Conservation (phyloP, 2,113 vertebrate species). For the Phalacrocorax carbo region DNA sequence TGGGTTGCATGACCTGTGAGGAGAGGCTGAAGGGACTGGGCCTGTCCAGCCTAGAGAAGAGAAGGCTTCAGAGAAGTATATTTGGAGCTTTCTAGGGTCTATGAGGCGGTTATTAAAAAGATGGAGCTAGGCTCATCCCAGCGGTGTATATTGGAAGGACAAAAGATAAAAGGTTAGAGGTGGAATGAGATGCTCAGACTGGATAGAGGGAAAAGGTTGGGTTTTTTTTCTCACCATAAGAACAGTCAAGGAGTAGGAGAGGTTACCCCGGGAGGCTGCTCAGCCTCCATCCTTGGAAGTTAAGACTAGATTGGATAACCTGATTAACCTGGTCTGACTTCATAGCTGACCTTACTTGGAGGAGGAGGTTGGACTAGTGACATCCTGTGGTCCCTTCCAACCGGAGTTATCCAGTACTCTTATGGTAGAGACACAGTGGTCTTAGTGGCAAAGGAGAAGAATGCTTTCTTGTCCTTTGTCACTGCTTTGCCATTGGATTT, state of each 20-base stretch:
- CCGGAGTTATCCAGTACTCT: background rate
- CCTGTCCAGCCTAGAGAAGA: background rate
- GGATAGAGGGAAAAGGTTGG: background rate
- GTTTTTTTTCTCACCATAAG: background rate
- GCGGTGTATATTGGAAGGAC: background rate
- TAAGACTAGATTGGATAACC: background rate
- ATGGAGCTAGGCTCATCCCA: background rate
- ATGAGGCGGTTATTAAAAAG: background rate
- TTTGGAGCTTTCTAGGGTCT: background rate
- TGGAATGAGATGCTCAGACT: background rate
- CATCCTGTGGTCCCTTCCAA: background rate
- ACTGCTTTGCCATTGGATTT: background rate
- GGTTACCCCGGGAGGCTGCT: background rate
- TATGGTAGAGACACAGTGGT: background rate
- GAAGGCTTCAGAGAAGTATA: background rate
- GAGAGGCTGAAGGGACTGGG: background rate
- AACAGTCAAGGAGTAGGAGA: background rate
- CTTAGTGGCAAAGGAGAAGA: background rate
- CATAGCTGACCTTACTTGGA: background rate
- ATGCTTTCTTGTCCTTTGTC: background rate
- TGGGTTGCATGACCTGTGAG: background rate
- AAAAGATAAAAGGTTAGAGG: background rate
- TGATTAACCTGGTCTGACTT: background rate
- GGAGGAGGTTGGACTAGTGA: background rate
- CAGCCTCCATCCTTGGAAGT: background rate